These are phyloP conservation scores for Poicephalus gulielmi DNA, from an alignment of 2,113 vertebrate species.

Conservation along the genomic window DNA sequence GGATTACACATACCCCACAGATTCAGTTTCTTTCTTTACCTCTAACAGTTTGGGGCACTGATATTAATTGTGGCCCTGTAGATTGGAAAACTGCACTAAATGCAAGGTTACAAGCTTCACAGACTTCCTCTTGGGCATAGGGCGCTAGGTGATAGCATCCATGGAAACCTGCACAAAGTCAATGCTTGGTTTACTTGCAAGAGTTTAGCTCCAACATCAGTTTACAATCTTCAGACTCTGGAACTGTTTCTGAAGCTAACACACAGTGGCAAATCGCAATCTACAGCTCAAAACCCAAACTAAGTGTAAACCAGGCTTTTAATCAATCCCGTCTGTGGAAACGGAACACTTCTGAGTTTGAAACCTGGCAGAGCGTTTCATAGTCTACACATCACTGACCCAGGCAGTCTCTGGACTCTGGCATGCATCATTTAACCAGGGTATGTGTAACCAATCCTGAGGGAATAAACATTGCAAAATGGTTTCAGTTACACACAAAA, in stretches of 20 bases:
- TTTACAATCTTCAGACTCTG: background rate
- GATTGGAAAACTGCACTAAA: background rate
- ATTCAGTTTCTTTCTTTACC: background rate
- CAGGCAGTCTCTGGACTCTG: background rate
- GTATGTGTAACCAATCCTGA: background rate
- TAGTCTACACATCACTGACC: background rate
- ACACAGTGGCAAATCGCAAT: fast-evolving
- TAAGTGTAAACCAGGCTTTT: background rate
- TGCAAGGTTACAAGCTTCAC: background rate
- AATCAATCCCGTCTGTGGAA: background rate
- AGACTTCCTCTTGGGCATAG: background rate
- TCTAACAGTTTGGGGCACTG: background rate
- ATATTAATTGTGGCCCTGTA: background rate
- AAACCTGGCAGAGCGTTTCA: background rate
- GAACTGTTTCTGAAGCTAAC: background rate
- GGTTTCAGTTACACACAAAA: background rate
- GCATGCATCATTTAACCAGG: background rate
- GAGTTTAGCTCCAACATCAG: background rate
- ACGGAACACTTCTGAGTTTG: background rate
- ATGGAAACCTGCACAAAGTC: background rate
- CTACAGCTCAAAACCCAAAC: background rate
- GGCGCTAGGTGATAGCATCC: background rate
- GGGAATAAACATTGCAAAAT: background rate
- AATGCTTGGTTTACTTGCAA: background rate
- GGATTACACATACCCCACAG: background rate